Percentiles rank a stretch among this genome's conserved stretches.
Evolutionary conservation across 37 sponge, comb jelly and placozoan genomes (phyloP).

Genomic region (Hormiphora californensis): DNA sequence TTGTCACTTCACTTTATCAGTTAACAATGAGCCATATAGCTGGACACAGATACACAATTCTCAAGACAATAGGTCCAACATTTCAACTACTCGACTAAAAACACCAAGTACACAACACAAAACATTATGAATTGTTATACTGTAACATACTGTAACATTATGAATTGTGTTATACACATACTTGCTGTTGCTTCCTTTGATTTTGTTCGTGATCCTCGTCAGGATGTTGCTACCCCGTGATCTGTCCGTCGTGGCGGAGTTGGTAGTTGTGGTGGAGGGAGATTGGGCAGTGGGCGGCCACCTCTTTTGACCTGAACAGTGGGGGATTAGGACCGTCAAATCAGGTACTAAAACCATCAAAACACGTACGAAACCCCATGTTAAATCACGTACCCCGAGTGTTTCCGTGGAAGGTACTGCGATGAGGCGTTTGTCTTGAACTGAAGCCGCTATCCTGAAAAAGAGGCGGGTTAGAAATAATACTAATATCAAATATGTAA

Average conservation of each 20-base stretch:
- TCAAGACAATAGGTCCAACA: no score
- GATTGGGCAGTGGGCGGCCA: slow-evolving; percentile 14
- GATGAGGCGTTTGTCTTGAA: slow-evolving; percentile 37
- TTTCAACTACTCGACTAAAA: no score
- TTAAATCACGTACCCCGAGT: no score
- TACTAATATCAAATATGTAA: not conserved
- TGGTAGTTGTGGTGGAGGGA: not conserved
- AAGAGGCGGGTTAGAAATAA: not conserved
- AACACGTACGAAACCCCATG: no score
- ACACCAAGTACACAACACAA: no score
- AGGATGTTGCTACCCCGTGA: slow-evolving; percentile 1
- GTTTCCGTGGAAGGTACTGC: slow-evolving; percentile 53
- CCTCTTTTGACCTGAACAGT: slow-evolving; percentile 40
- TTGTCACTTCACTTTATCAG: no score
- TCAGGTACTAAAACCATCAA: no score
- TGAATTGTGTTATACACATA: not conserved
- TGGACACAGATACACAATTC: no score
- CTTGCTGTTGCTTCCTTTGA: slow-evolving; percentile 55
- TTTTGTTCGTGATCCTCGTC: slow-evolving; percentile 33
- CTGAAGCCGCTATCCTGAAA: slow-evolving; percentile 39
- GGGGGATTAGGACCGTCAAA: no score
- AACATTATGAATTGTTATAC: no score
- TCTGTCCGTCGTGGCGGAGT: not conserved
- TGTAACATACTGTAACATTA: no score
- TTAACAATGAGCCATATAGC: no score